Conservation (phyloP, 2,888 invertebrate species). For the Meta bourneti region DNA sequence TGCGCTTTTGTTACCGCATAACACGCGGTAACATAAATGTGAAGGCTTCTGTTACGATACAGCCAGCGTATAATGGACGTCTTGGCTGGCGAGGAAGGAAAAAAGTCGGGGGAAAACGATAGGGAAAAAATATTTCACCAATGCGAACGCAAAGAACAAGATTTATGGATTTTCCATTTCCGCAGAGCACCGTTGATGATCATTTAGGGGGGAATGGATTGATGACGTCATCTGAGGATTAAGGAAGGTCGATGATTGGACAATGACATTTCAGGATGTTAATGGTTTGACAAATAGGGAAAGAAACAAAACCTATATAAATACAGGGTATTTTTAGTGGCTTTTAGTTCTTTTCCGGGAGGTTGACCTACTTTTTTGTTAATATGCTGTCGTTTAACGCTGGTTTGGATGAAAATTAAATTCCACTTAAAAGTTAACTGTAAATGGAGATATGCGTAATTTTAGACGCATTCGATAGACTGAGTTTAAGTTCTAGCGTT, state of each 20-base stretch:
- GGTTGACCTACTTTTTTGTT: not conserved
- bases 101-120: conserved; percentile 7
- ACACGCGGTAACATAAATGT: not conserved
- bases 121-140: not conserved
- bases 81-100: conserved; percentile 10
- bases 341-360: not conserved
- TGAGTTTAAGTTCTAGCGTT: not conserved
- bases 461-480: not conserved
- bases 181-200: conserved; percentile 44
- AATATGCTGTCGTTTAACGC: conserved; percentile 3
- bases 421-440: conserved; percentile 14
- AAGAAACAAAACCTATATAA: conserved; percentile 15
- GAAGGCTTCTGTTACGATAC: not conserved
- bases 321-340: conserved; percentile 12
- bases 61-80: not conserved
- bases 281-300: conserved; percentile 46
- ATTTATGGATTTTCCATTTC: conserved; percentile 68
- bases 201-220: conserved; percentile 63
- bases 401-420: conserved; percentile 17
- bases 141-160: conserved; percentile 13
- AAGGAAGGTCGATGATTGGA: conserved; percentile 56
- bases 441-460: not conserved
- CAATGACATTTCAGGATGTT: conserved; percentile 50
- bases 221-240: conserved; percentile 59
- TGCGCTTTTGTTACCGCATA: not conserved